These are phyloP conservation scores for Carapus acus DNA, from an alignment of 2,797 vertebrate species.

Conservation along the genomic window DNA sequence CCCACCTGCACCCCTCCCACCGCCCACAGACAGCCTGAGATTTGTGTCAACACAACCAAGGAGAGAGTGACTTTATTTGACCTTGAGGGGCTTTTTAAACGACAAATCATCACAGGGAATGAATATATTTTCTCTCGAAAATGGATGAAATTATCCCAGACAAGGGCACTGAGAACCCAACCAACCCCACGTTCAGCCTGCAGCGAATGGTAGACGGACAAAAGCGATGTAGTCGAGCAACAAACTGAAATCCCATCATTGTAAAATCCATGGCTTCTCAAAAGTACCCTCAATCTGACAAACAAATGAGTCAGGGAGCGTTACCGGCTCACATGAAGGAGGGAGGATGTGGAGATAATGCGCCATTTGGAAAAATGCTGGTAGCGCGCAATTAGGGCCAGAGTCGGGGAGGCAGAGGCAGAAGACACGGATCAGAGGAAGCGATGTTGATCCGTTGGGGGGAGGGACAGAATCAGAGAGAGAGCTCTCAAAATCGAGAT, in stretches of 20 bases:
- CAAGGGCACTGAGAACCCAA: not conserved
- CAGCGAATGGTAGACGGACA: not conserved
- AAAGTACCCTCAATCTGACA: too few species aligned
- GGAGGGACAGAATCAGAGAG: too few species aligned
- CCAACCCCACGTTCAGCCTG: not conserved
- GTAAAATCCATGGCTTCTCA: not conserved
- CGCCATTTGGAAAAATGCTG: too few species aligned
- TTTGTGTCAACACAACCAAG: conserved; percentile 4
- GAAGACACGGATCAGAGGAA: too few species aligned
- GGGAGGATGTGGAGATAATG: too few species aligned
- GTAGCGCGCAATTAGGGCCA: too few species aligned
- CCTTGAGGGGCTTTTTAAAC: not conserved
- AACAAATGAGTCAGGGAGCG: too few species aligned
- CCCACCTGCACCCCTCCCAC: not conserved
- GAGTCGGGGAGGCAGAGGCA: too few species aligned
- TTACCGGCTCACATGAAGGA: too few species aligned
- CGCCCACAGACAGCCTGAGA: conserved; percentile 3
- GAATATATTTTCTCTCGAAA: not conserved
- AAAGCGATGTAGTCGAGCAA: too few species aligned
- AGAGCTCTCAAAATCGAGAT: too few species aligned
- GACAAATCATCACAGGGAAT: not conserved
- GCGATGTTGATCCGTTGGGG: not conserved
- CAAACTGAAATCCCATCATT: not conserved
- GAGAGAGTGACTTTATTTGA: not conserved
- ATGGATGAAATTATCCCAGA: not conserved